These are phyloP conservation scores for Lota lota DNA, from an alignment of 2,113 vertebrate species.

Conservation along the genomic window DNA sequence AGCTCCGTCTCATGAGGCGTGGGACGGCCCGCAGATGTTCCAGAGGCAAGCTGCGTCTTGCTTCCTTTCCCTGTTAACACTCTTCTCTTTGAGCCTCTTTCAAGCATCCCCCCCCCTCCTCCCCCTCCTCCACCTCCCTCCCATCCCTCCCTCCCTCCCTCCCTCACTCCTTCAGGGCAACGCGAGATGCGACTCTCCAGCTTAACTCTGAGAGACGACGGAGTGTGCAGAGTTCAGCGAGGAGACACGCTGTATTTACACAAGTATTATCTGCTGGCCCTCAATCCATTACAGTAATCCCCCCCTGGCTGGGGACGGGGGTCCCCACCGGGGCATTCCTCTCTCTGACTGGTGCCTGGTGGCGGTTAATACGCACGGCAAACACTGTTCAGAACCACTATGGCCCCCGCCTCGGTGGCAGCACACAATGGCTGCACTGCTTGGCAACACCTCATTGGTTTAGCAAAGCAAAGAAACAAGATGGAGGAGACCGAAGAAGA, in stretches of 20 bases:
- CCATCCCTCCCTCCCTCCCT: conserved; percentile 60
- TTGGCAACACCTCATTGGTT: conserved; percentile 51
- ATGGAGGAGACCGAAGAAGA: conserved; percentile 7
- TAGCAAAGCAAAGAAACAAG: conserved; percentile 22
- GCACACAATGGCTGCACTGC: conserved; percentile 37
- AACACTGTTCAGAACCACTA: conserved; percentile 57
- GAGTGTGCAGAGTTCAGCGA: conserved; percentile 69
- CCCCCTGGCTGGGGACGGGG: conserved; percentile 44
- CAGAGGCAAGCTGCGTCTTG: conserved; percentile 90
- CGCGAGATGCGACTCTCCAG: conserved; percentile 71
- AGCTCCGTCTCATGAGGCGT: conserved; percentile 87
- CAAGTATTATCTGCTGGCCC: conserved; percentile 67
- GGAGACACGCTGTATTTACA: conserved; percentile 72
- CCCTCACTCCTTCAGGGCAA: conserved; percentile 77
- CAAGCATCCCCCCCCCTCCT: conserved; percentile 64
- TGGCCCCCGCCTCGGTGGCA: conserved; percentile 11
- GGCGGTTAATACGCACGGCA: conserved; percentile 56
- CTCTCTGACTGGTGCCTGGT: conserved; percentile 41
- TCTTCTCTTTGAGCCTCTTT: conserved; percentile 81
- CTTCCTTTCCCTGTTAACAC: conserved; percentile 85
- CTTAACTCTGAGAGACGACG: conserved; percentile 66
- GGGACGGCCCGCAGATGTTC: conserved; percentile 94
- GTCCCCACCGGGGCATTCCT: conserved; percentile 55
- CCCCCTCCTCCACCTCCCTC: conserved; percentile 78
- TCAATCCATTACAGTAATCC: conserved; percentile 77